Base-by-base conservation (phyloP, 2,113 vertebrate genomes). In the Psilopogon haemacephalus region DNA sequence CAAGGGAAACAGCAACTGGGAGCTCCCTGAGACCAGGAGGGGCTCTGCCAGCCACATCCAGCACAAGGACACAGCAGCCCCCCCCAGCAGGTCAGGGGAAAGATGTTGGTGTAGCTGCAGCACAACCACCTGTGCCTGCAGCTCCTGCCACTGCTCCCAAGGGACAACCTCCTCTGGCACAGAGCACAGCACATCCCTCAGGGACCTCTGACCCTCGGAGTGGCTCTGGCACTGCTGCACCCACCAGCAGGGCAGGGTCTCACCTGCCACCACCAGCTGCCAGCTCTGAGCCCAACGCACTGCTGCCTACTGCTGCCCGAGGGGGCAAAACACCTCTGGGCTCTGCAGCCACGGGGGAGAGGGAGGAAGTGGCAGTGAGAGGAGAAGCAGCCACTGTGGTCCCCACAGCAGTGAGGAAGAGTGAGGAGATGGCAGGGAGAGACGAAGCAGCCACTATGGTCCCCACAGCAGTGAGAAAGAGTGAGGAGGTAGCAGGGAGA, bases 231-330 rank as follows among this genome's bases (percentile, higher is more conserved):
- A 7, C 73, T 6, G 6, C 67, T 27, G 6, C 23, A 1, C 58
- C 14, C 15, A 3, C 0, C 5, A 55, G 20, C 28, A 40, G 6
- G 4, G 21, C n/a, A 24, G n/a, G 0, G 44, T 26, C 24, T 9
- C 20, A 10, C 7, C 52, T 55, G 54, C 54, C 86, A 4, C 0
- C 30, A 19, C 9, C 84, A 15, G 8, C 71, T 1, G 1, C 2
- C 27, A 56, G 1, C 14, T 9, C 75, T 1, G 55, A 12, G 3
- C 63, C 75, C 8, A 1, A 3, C 1, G 0, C 0, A 17, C 7
- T 5, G 48, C 89, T 72, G 60, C 50, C 65, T 10, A 12, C 44
- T 13, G 0, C 1, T 55, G n/a, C 60, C 59, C n/a, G 42, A 44
- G 48, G 2, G 10, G 38, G 1, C 40, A 6, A 55, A 44, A 5